Evolutionary conservation across 2,113 vertebrate genomes (phyloP), one percentile per base, ranked within the genome.

Genomic region (Panurus biarmicus): DNA sequence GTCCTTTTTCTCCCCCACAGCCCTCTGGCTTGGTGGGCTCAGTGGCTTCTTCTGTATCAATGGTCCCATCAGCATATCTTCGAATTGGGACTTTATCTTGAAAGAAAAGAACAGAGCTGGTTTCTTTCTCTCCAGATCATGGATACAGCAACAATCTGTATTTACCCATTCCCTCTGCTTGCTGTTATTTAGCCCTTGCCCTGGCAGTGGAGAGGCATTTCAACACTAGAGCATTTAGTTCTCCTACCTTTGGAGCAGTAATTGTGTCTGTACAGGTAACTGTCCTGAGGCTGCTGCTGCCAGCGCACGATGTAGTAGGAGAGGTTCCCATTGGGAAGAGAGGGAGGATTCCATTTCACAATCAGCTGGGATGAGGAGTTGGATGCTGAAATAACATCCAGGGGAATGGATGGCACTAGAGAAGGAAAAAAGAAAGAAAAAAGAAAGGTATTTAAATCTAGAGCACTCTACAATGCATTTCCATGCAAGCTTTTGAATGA

Each of bases 171-270:
- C 53, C 48, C 31, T 67, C 33, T n/a, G 11, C 24, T n/a, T 44
- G 57, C 33, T 64, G 47, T 9, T 48, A 44, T 22, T 24, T 16
- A 65, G 25, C 33, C 28, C 31, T 24, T 36, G 44, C 42, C 42
- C 42, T 44, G 42, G 42, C 70, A 60, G 28, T 8, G 5, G 31
- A 10, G 11, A 19, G 42, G 35, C 51, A 58, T 25, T 48, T 81
- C 70, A 35, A 25, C 11, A 72, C 23, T n/a, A 9, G 31, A 10
- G 3, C 0, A 2, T 36, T 47, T 10, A 4, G 1, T 6, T 9
- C 14, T 28, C 97, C 95, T 84, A 99, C 99, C 99, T 98, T 99
- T 99, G 93, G 99, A 99, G 97, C 99, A 99, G 96, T 99, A 99
- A 93, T 99, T 99, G 90, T 99, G 98, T 44, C 97, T 97, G 94